A percentile compares a stretch with the other conserved stretches of the same genome.
These are phyloP conservation scores for Drosophila lowei DNA, from an alignment of 1,140 invertebrate species.

Conservation along the genomic window DNA sequence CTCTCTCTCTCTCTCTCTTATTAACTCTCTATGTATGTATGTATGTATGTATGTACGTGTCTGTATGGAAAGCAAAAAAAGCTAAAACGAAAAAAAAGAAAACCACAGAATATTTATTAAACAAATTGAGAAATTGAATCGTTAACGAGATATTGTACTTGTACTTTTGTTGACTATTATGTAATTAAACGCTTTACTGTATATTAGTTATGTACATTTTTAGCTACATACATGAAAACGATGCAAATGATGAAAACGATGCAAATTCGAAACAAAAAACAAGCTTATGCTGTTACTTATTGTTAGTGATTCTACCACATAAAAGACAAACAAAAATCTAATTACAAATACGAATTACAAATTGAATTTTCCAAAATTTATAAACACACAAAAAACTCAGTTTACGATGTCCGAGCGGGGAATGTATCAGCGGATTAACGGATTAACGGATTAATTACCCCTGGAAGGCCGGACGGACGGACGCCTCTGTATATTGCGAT, in stretches of 20 bases:
- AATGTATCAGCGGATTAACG: constrained; percentile 26
- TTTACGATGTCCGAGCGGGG: constrained; percentile 41
- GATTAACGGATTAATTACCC: background rate
- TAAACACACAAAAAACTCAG: constrained; percentile 35
- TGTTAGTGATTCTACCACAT: constrained; percentile 70
- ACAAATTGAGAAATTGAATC: constrained; percentile 54
- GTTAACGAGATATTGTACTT: constrained; percentile 65
- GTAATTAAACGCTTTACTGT: constrained; percentile 78
- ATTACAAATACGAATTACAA: constrained; percentile 33
- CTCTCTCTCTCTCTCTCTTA: constrained; percentile 19
- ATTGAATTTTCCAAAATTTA: constrained; percentile 54
- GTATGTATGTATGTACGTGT: constrained; percentile 50
- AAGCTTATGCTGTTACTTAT: constrained; percentile 72
- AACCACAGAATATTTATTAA: constrained; percentile 12
- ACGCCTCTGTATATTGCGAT: constrained; percentile 55
- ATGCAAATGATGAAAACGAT: constrained; percentile 13
- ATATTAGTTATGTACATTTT: constrained; percentile 76
- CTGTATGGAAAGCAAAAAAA: constrained; percentile 43
- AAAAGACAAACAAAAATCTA: constrained; percentile 26
- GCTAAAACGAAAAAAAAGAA: background rate
- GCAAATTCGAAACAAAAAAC: constrained; percentile 41
- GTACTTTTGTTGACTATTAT: constrained; percentile 80
- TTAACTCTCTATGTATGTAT: constrained; percentile 45
- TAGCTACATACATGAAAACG: constrained; percentile 38
- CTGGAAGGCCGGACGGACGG: constrained; percentile 1